Percentiles rank a stretch among this genome's conserved stretches.
Conservation (phyloP, 2,888 invertebrate species). For the Cephus pulcher region DNA sequence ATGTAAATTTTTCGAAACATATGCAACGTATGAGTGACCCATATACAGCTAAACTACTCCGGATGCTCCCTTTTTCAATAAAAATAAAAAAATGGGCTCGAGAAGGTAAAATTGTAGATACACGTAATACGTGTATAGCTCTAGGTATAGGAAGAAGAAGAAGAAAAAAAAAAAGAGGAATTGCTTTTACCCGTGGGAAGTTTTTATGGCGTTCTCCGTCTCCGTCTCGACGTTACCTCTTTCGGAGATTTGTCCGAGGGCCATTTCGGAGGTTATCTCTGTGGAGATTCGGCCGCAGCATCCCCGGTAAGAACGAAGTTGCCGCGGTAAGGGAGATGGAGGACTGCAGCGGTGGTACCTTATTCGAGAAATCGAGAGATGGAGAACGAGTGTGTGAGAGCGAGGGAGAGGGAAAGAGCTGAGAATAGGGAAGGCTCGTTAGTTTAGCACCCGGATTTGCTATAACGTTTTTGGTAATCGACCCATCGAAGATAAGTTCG, state of each 20-base stretch:
- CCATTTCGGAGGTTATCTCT: neutral
- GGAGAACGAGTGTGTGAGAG: neutral
- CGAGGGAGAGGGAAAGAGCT: no score
- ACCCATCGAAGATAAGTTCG: neutral
- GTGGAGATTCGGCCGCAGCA: neutral
- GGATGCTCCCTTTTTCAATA: no score
- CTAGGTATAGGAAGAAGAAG: neutral
- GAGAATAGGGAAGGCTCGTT: neutral
- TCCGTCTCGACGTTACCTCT: neutral
- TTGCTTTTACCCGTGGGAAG: neutral
- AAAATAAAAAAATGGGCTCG: neutral
- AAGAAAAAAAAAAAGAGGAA: neutral
- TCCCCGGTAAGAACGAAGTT: neutral
- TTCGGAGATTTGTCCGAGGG: constrained; percentile 6
- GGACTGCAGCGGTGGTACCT: neutral
- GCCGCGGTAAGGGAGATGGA: neutral
- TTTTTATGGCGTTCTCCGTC: neutral
- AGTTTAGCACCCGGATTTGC: neutral
- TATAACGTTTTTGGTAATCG: neutral
- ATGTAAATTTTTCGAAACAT: no score
- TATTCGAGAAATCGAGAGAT: neutral
- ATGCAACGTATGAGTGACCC: no score
- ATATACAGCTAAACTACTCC: no score
- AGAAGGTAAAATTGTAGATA: neutral
- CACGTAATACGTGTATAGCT: neutral